Evolutionary conservation across 2,797 vertebrate genomes (phyloP), one percentile per base, ranked within the genome.

Genomic region (Xiphophorus birchmanni): DNA sequence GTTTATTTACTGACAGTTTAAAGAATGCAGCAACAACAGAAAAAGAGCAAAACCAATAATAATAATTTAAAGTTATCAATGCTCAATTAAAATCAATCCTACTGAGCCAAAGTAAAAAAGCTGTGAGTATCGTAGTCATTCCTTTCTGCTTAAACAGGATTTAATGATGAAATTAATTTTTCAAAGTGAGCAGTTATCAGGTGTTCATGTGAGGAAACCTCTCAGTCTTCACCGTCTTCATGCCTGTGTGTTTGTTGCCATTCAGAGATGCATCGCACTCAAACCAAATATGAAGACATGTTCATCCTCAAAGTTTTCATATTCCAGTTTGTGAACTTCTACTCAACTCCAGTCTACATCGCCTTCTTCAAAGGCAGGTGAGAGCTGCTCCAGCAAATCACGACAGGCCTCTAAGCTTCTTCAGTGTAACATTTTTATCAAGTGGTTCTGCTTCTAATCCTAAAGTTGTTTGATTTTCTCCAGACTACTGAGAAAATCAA

Each of bases 281-380:
- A 97, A 92, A 95, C 91, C 0, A 92, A 94, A 86, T 97, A 96
- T 0, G 96, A 97, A 91, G 95, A 97, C 1, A 95, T 97, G 79
- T 97, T 97, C 89, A 95, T 95, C 78, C 94, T 96, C 80, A 97
- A 97, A 84, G 96, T 96, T 32, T 97, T 97, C 88, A 35, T 97
- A 91, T 97, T 97, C 92, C 96, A 97, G 94, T 97, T 97, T 4
- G 94, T 96, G 84, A 97, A 96, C 91, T 96, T 96, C 88, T 95
- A 95, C 86, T 95, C 95, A 0, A 95, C 94, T 18, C 93, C 94
- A 0, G 40, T 95, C 69, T 96, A 95, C 82, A 89, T 96, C 0
- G 91, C 94, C 44, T 96, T 96, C 94, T 96, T 97, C 91, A 96
- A 96, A 90, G 96, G 96, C 87, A 93, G 95, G 95, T 96, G 76